These are phyloP conservation scores for Bergia sp. DNA, from an alignment of 92 coral and sea anemone species.

Conservation along the genomic window DNA sequence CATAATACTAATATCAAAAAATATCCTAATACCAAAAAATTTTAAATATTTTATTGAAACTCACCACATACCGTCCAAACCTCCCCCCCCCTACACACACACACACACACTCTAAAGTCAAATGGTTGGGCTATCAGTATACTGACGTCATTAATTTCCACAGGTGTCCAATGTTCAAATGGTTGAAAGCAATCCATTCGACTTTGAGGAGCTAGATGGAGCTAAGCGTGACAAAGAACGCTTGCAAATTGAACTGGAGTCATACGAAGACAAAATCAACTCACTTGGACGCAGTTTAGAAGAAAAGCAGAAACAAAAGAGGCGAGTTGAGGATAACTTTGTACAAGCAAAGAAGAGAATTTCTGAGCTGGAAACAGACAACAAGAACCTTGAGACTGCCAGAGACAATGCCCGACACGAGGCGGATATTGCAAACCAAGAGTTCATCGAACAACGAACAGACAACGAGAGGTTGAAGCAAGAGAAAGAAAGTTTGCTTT, in stretches of 20 bases:
- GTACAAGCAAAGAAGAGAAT: conserved; percentile 62
- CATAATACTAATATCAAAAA: too few relatives aligned
- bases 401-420: conserved; percentile 74
- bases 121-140: too few relatives aligned
- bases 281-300: conserved; percentile 62
- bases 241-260: conserved; percentile 68
- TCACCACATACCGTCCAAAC: too few relatives aligned
- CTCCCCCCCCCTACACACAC: too few relatives aligned
- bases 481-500: conserved; percentile 61
- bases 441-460: conserved; percentile 70
- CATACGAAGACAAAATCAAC: conserved; percentile 60
- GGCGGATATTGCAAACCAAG: conserved; percentile 73
- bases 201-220: conserved; percentile 81
- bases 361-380: conserved; percentile 69
- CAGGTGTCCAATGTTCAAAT: conserved; percentile 72
- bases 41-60: too few relatives aligned
- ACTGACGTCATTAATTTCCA: not conserved
- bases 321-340: conserved; percentile 55
- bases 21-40: too few relatives aligned
- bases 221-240: conserved; percentile 77
- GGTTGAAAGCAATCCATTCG: conserved; percentile 72
- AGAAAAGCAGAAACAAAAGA: conserved; percentile 60
- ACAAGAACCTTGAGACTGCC: conserved; percentile 70
- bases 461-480: conserved; percentile 69
- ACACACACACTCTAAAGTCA: too few relatives aligned